These are phyloP conservation scores for Coboldia fuscipes DNA, from an alignment of 1,140 invertebrate species.

Conservation along the genomic window DNA sequence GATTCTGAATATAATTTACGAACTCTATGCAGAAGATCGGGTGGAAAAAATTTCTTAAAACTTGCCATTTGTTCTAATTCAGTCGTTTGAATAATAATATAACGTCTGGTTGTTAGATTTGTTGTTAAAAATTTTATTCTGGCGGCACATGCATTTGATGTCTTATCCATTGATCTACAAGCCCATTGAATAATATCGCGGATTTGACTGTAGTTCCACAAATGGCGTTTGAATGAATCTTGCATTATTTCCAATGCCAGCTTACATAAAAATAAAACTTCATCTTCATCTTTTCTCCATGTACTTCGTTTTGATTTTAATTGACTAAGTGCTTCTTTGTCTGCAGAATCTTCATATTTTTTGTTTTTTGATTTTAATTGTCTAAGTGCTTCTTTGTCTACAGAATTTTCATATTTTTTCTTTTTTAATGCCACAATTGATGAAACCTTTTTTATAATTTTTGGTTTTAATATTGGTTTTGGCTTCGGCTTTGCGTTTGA, in stretches of 20 bases:
- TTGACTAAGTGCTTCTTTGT: conserved; percentile 36
- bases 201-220: conserved; percentile 26
- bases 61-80: conserved; percentile 12
- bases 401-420: too few relatives aligned
- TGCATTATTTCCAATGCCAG: conserved; percentile 40
- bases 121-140: conserved; percentile 26
- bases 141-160: conserved; percentile 41
- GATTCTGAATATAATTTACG: conserved; percentile 8
- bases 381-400: conserved; percentile 41
- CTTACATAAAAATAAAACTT: conserved; percentile 40
- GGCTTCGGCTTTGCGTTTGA: too few relatives aligned
- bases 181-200: conserved; percentile 38
- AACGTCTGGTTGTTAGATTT: conserved; percentile 11
- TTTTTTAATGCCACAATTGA: too few relatives aligned
- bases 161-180: conserved; percentile 38
- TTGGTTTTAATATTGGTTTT: too few relatives aligned
- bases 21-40: not conserved
- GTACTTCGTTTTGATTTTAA: conserved; percentile 39
- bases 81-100: conserved; percentile 15
- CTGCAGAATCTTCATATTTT: too few relatives aligned
- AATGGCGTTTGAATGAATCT: conserved; percentile 25
- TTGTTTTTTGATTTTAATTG: conserved; percentile 37
- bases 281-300: conserved; percentile 39
- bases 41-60: conserved; percentile 4
- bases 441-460: too few relatives aligned